Percentiles rank a stretch among this genome's conserved stretches.
phyloP scores from a whole-genome alignment of 2,797 vertebrate genomes.

The Platalea minor region DNA sequence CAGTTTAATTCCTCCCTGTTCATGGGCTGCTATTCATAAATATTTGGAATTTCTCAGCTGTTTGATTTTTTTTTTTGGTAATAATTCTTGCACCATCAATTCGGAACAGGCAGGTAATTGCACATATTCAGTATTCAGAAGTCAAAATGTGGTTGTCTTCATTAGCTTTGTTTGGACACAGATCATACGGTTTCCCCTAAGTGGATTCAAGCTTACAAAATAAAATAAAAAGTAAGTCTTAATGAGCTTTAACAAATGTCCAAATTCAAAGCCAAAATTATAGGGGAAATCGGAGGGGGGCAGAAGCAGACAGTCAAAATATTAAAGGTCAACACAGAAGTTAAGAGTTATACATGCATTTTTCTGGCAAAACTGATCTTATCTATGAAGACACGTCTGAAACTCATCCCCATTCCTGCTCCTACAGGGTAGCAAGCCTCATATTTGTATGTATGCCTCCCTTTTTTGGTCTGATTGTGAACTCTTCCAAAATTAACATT shows the following conservation, averaged over 20 bases:
- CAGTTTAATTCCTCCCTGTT: background rate
- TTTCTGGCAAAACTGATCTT: background rate
- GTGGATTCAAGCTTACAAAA: background rate
- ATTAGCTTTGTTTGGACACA: background rate
- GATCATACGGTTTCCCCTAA: background rate
- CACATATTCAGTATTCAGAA: background rate
- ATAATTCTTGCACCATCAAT: background rate
- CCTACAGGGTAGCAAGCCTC: background rate
- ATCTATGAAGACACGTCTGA: background rate
- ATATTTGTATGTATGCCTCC: background rate
- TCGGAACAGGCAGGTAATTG: background rate
- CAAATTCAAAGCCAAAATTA: background rate
- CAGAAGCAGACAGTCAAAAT: background rate
- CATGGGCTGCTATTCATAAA: background rate
- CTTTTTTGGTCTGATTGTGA: background rate
- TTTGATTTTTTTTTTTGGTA: background rate
- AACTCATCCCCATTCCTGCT: background rate
- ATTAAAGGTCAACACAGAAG: background rate
- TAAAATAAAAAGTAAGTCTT: background rate
- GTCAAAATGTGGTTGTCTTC: background rate
- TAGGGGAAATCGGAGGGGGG: background rate
- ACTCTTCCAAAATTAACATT: conserved; percentile 45
- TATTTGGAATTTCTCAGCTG: background rate
- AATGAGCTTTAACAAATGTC: background rate
- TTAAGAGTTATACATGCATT: background rate